Evolutionary conservation across 2,888 invertebrate genomes (phyloP), one percentile per base, ranked within the genome.

Genomic region (Eupithecia insigniata): DNA sequence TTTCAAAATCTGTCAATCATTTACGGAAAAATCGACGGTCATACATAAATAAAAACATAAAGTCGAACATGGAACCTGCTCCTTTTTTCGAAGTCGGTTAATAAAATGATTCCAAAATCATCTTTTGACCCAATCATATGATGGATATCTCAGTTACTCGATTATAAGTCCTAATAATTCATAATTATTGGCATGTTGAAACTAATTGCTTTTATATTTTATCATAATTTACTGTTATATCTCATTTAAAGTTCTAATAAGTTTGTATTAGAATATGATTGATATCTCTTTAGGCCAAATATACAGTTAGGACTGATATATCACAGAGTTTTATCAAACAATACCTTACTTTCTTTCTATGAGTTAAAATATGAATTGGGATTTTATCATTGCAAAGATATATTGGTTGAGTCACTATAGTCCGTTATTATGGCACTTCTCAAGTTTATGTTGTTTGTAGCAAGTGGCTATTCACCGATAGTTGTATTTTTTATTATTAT

Each of bases 211-310:
- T 12, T 30, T 69, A 51, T 73, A 78, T 79, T 55, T 76, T 71
- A 78, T 79, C 76, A 78, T 75, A 62, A 70, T 71, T 69, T 72
- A 77, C 75, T 68, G 78, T 78, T 78, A 74, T 28, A 61, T 75
- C 58, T 68, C 73, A 68, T 69, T 61, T 81, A 73, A 77, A 76
- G n/a, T 72, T 73, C 73, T 36, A 66, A 71, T 71, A 61, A 79
- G 81, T 81, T 74, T 80, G 81, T 78, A 82, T 83, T 80, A 74
- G 79, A 79, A 79, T 81, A 79, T 84, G 85, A 86, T 84, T 85
- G 85, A 84, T 64, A 26, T 80, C 79, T 76, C 82, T 83, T 81
- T 78, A 71, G 80, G 79, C 73, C 80, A 74, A 39, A 72, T 83
- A 6, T 83, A 85, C 87, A 82, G 87, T 87, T 80, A 67, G 36